A percentile compares a stretch with the other conserved stretches of the same genome.
phyloP scores from a whole-genome alignment of 2,113 vertebrate genomes.

The Macquaria australasica region DNA sequence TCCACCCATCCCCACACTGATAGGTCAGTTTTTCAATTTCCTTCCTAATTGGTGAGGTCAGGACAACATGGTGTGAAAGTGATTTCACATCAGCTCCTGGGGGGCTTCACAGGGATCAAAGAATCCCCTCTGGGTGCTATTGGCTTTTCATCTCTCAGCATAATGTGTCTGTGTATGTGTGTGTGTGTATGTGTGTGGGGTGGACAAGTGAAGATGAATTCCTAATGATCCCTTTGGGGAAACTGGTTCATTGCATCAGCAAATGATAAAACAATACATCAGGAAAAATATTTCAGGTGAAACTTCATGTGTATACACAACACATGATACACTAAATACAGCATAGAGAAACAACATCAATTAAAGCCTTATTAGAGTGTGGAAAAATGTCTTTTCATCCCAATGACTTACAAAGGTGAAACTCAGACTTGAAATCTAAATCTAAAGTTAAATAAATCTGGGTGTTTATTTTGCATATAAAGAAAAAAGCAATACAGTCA shows the following conservation, averaged over 20 bases:
- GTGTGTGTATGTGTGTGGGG: neutral
- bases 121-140: conserved; percentile 12
- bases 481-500: neutral
- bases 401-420: neutral
- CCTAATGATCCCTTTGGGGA: neutral
- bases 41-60: conserved; percentile 48
- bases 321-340: neutral
- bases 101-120: conserved; percentile 30
- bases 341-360: neutral
- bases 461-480: neutral
- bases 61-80: conserved; percentile 22
- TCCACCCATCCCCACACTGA: conserved; percentile 4
- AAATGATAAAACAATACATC: neutral
- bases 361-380: neutral
- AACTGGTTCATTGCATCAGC: neutral
- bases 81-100: conserved; percentile 18
- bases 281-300: neutral
- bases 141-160: conserved; percentile 43
- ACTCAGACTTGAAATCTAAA: neutral
- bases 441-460: neutral
- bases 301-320: neutral
- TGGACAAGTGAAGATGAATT: neutral
- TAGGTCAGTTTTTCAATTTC: conserved; percentile 58
- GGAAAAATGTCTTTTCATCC: neutral
- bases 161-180: neutral